These are phyloP conservation scores for Leptodirus hochenwartii DNA, from an alignment of 2,888 invertebrate genomes.

Conservation along the genomic window DNA sequence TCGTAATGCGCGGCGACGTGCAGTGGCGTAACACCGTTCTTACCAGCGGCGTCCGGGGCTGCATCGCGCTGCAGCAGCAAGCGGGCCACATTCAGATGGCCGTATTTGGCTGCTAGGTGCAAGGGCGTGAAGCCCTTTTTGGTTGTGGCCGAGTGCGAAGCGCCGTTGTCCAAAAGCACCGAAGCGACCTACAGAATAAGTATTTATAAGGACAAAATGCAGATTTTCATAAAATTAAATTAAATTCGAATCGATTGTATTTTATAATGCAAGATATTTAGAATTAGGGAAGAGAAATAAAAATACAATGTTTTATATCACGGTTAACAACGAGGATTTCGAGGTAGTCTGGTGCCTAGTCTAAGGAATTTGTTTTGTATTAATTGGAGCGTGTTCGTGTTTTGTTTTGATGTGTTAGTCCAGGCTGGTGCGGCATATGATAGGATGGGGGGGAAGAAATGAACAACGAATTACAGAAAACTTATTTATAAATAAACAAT, in stretches of 20 bases:
- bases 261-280: background rate
- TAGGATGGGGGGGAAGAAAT: too few relatives aligned
- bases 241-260: background rate
- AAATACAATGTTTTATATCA: too few relatives aligned
- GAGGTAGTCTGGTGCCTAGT: too few relatives aligned
- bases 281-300: too few relatives aligned
- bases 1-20: conserved; percentile 97
- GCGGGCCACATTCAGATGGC: conserved; percentile 77
- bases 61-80: conserved; percentile 77
- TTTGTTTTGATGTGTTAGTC: too few relatives aligned
- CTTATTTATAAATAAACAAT: too few relatives aligned
- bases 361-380: too few relatives aligned
- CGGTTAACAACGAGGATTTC: too few relatives aligned
- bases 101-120: conserved; percentile 94
- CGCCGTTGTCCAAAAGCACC: conserved; percentile 79
- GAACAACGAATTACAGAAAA: too few relatives aligned
- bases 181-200: conserved; percentile 51
- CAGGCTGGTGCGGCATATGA: too few relatives aligned
- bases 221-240: background rate
- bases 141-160: conserved; percentile 78
- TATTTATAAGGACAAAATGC: conserved; percentile 5
- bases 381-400: too few relatives aligned
- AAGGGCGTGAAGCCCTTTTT: conserved; percentile 94
- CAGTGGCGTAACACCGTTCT: conserved; percentile 86
- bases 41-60: conserved; percentile 69